phyloP scores from a whole-genome alignment of 2,113 vertebrate species.

The Trochalopteron elliotii region DNA sequence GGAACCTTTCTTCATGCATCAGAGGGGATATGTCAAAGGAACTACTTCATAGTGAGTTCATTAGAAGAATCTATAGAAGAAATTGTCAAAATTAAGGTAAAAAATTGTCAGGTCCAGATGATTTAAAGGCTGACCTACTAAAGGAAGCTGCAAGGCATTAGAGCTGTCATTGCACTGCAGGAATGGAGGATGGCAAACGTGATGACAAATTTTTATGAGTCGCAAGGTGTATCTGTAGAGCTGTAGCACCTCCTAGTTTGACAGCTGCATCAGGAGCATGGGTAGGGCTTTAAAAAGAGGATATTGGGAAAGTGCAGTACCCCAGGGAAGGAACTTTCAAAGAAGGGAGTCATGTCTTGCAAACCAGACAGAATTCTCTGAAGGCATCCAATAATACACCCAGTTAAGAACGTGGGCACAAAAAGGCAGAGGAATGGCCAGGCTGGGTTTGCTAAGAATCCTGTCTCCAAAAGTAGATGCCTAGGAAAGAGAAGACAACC shows the following conservation, averaged over 20 bases:
- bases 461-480: neutral
- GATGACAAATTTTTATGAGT: neutral
- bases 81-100: conserved; percentile 38
- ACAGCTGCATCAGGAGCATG: neutral
- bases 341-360: neutral
- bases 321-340: neutral
- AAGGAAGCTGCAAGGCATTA: neutral
- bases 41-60: neutral
- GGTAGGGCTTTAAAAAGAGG: neutral
- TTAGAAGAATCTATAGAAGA: conserved; percentile 13
- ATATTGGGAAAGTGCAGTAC: neutral
- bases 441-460: neutral
- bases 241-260: neutral
- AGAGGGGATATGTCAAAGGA: conserved; percentile 11
- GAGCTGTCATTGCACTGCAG: neutral
- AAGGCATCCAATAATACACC: neutral
- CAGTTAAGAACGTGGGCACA: neutral
- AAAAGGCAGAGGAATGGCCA: neutral
- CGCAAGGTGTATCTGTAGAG: neutral
- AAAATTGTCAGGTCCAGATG: neutral
- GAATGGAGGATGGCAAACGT: neutral
- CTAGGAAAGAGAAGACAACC: neutral
- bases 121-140: conserved; percentile 22
- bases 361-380: neutral
- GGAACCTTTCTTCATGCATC: neutral